phyloP scores from a whole-genome alignment of 2,797 vertebrate genomes.

The Pangasius larnaudii region DNA sequence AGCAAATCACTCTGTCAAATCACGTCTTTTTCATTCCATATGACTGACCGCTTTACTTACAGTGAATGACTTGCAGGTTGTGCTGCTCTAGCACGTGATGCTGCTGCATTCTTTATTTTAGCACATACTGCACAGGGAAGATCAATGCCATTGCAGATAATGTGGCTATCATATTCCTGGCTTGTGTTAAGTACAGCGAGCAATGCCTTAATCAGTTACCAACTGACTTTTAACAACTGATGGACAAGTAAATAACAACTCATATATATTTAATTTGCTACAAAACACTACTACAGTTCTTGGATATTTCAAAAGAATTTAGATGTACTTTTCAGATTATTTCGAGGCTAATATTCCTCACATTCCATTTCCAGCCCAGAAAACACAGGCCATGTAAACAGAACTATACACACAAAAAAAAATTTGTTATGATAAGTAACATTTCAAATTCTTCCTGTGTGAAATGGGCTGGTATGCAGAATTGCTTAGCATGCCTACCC shows the following conservation, averaged over 20 bases:
- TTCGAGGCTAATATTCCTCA: not conserved
- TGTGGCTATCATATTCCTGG: not conserved
- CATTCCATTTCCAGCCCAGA: not conserved
- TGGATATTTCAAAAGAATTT: not conserved
- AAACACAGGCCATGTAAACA: not conserved
- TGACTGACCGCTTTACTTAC: conserved; percentile 20
- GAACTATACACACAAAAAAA: not conserved
- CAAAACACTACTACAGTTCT: not conserved
- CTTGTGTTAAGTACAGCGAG: not conserved
- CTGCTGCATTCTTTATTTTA: conserved; percentile 19
- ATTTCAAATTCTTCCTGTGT: not conserved
- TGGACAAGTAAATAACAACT: not conserved
- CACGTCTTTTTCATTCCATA: not conserved
- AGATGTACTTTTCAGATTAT: not conserved
- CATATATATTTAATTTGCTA: not conserved
- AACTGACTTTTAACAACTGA: not conserved
- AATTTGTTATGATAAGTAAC: not conserved
- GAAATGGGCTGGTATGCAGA: no score
- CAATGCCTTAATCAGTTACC: not conserved
- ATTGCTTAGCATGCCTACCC: no score
- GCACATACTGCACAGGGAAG: conserved; percentile 17
- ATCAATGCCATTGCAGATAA: conserved; percentile 34
- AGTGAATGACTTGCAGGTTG: conserved; percentile 18
- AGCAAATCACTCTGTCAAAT: not conserved
- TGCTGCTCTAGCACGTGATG: conserved; percentile 24